Conservation (phyloP, 2,797 vertebrate species). For the Toxotes lorentzi region DNA sequence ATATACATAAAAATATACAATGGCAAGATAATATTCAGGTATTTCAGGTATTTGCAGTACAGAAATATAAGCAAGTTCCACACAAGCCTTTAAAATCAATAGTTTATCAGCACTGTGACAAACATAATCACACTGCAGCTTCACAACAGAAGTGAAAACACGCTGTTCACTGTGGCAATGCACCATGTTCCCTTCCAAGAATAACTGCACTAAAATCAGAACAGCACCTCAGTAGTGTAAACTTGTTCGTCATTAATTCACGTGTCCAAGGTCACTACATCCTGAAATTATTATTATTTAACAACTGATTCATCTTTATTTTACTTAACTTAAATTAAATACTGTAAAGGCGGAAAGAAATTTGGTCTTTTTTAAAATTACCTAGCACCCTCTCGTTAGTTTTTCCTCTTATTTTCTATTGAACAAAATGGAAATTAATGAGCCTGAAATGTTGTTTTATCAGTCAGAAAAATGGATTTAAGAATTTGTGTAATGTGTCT, state of each 20-base stretch:
- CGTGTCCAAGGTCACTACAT: background rate
- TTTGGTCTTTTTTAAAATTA: background rate
- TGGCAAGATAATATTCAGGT: background rate
- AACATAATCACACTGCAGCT: constrained; percentile 13
- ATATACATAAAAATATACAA: background rate
- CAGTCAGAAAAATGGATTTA: too few relatives aligned
- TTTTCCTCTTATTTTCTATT: background rate
- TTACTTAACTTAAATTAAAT: background rate
- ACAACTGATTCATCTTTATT: background rate
- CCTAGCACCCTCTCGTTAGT: background rate
- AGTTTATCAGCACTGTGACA: background rate
- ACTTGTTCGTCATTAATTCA: background rate
- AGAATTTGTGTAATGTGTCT: too few relatives aligned
- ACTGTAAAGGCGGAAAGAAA: background rate
- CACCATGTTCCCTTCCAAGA: background rate
- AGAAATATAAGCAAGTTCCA: background rate
- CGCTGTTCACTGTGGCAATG: background rate
- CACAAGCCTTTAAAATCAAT: constrained; percentile 32
- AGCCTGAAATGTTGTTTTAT: background rate
- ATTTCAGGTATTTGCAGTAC: background rate
- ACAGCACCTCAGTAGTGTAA: background rate
- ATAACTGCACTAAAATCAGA: background rate
- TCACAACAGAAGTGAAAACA: background rate
- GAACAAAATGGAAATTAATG: background rate
- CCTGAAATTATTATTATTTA: background rate